Percentiles rank a stretch among this genome's conserved stretches.
phyloP scores from a whole-genome alignment of 37 sponge, comb jelly and placozoan species.

The Spongilla lacustris region DNA sequence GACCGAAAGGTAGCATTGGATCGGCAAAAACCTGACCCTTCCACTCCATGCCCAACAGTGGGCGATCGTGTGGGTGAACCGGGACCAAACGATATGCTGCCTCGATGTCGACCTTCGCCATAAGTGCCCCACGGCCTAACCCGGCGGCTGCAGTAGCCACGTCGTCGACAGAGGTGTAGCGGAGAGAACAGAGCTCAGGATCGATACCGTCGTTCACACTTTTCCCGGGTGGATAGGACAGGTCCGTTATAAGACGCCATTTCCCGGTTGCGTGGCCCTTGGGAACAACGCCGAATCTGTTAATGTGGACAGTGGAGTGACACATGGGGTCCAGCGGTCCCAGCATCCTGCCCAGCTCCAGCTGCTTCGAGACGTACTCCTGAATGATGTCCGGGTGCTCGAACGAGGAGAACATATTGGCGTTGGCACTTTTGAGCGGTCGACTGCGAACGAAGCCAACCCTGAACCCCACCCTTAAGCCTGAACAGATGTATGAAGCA shows the following conservation, averaged over 20 bases:
- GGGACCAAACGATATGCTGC: constrained; percentile 36
- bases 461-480: constrained; percentile 26
- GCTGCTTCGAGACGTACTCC: constrained; percentile 9
- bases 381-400: constrained; percentile 33
- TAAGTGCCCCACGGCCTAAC: constrained; percentile 5
- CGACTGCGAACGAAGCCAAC: too few species aligned
- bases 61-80: constrained; percentile 49
- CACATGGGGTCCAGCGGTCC: constrained; percentile 18
- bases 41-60: constrained; percentile 38
- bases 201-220: constrained; percentile 60
- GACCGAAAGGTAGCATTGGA: constrained; percentile 31
- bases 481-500: background rate
- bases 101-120: constrained; percentile 45
- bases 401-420: constrained; percentile 8
- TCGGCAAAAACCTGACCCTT: constrained; percentile 18
- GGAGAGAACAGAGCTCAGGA: constrained; percentile 9
- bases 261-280: constrained; percentile 19
- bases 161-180: constrained; percentile 16
- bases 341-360: constrained; percentile 16
- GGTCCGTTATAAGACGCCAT: constrained; percentile 51
- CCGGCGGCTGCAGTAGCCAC: background rate
- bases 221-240: constrained; percentile 15
- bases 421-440: background rate
- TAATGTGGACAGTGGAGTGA: background rate
- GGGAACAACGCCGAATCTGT: constrained; percentile 22